These are phyloP conservation scores for Noctua comes DNA, from an alignment of 2,888 invertebrate genomes.

Conservation along the genomic window DNA sequence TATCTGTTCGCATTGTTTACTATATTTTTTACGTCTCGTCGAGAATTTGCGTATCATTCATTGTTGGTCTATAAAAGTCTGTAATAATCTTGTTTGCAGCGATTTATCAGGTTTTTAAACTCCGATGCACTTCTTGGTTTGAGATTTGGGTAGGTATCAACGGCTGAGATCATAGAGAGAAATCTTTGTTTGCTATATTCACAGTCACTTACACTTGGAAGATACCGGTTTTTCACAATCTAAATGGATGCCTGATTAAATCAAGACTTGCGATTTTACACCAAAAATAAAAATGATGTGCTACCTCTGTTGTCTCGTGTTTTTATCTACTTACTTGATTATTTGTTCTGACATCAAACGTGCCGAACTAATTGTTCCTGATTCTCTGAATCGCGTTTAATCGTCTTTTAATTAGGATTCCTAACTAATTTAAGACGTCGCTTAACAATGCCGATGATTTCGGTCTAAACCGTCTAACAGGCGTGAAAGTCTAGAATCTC, in stretches of 20 bases:
- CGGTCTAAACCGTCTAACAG: conserved; percentile 3
- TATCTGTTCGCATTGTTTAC: conserved; percentile 31
- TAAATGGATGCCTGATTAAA: conserved; percentile 11
- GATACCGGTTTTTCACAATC: conserved; percentile 2
- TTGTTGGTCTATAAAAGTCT: conserved; percentile 31
- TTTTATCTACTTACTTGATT: neutral
- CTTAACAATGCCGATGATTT: conserved; percentile 20
- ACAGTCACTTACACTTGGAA: neutral
- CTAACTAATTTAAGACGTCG: conserved; percentile 22
- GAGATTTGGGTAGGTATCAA: conserved; percentile 6
- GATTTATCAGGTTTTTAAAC: conserved; percentile 30
- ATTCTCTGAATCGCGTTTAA: conserved; percentile 41
- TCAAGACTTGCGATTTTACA: neutral
- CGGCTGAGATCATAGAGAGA: conserved; percentile 2
- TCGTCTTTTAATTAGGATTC: conserved; percentile 53
- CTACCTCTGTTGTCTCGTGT: neutral
- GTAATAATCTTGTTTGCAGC: conserved; percentile 31
- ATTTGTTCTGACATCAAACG: conserved; percentile 28
- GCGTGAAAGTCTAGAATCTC: conserved; percentile 35
- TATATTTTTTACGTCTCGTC: conserved; percentile 22
- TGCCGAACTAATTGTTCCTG: conserved; percentile 43
- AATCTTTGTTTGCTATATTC: neutral
- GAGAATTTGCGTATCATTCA: conserved; percentile 32
- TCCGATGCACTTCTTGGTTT: conserved; percentile 6
- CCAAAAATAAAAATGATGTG: neutral